phyloP scores from a whole-genome alignment of 92 coral and sea anemone genomes.

The Porites divaricata region DNA sequence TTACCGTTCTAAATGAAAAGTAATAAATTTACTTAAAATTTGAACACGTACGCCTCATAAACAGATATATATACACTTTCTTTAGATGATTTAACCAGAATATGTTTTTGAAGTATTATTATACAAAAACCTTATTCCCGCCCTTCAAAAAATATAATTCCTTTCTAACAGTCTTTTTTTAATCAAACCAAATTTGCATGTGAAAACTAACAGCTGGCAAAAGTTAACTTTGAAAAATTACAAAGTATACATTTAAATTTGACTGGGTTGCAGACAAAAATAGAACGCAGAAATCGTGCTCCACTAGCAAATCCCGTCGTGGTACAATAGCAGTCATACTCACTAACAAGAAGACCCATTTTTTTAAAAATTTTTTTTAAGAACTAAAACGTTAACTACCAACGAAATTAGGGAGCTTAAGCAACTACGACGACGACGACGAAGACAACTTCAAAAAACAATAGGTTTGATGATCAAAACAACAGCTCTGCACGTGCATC shows the following conservation, averaged over 20 bases:
- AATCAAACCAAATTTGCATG: slow-evolving; percentile 57
- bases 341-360: too few species aligned
- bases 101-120: too few species aligned
- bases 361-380: too few species aligned
- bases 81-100: too few species aligned
- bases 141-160: neutral
- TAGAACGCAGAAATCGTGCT: neutral
- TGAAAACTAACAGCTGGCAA: slow-evolving; percentile 55
- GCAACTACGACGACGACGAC: too few species aligned
- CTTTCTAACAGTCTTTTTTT: slow-evolving; percentile 1
- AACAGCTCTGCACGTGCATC: too few species aligned
- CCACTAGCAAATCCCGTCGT: neutral
- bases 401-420: too few species aligned
- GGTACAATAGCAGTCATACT: too few species aligned
- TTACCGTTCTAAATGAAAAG: slow-evolving; percentile 15
- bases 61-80: neutral
- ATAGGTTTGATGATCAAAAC: too few species aligned
- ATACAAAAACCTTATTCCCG: too few species aligned
- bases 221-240: slow-evolving; percentile 5
- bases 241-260: neutral
- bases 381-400: too few species aligned
- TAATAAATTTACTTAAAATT: slow-evolving; percentile 18
- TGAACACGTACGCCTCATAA: slow-evolving; percentile 7
- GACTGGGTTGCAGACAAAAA: neutral
- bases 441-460: too few species aligned